Evolutionary conservation across 2,888 invertebrate genomes (phyloP).

Genomic region (Caenorhabditis uteleia): DNA sequence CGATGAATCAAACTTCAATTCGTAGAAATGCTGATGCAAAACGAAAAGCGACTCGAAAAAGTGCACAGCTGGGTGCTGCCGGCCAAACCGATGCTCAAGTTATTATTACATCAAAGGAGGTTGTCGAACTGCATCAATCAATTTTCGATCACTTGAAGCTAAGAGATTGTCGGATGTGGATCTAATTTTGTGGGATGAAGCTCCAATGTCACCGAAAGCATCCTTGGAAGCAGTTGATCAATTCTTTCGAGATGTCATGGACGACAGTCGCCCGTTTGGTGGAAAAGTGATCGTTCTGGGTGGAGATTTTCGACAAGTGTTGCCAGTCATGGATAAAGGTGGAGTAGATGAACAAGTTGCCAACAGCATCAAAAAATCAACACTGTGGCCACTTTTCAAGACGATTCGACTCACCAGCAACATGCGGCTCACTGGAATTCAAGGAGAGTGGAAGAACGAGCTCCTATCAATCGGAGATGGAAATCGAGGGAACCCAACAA

Average conservation of each 20-base stretch:
- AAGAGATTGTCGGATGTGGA: background rate
- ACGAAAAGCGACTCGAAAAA: too few species aligned
- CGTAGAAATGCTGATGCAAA: too few species aligned
- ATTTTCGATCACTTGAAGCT: background rate
- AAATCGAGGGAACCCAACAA: background rate
- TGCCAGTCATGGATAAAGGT: conserved; percentile 23
- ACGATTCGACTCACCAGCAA: conserved; percentile 8
- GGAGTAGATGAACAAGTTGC: conserved; percentile 3
- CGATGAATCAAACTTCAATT: too few species aligned
- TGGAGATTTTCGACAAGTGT: conserved; percentile 32
- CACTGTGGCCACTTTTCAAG: conserved; percentile 8
- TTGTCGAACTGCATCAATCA: background rate
- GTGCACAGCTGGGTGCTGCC: too few species aligned
- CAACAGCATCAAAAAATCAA: conserved; percentile 11
- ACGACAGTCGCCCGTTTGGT: conserved; percentile 21
- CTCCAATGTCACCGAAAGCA: conserved; percentile 19
- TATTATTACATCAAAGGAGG: conserved; percentile 5
- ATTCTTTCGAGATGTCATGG: conserved; percentile 19
- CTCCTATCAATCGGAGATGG: conserved; percentile 25
- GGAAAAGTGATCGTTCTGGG: conserved; percentile 22
- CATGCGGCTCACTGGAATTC: conserved; percentile 6
- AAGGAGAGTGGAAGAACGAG: conserved; percentile 5
- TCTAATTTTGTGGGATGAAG: conserved; percentile 11
- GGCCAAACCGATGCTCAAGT: too few species aligned
- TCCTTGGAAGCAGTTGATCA: conserved; percentile 17